These are phyloP conservation scores for Agrilus planipennis DNA, from an alignment of 1,140 invertebrate genomes.

Conservation along the genomic window DNA sequence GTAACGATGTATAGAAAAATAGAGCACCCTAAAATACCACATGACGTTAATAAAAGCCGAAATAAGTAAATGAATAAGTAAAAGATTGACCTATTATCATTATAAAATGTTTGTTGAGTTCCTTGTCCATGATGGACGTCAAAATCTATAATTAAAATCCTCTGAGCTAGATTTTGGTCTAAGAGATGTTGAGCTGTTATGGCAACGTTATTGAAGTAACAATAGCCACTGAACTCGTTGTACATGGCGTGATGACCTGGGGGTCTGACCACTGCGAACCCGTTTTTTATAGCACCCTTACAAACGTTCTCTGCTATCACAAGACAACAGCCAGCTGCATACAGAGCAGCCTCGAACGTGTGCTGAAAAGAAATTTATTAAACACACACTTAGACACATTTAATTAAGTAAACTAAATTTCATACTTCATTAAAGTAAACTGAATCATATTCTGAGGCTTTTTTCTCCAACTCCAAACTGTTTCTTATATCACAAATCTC, in stretches of 20 bases:
- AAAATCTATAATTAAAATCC: constrained; percentile 91
- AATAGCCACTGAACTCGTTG: constrained; percentile 83
- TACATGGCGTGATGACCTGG: constrained; percentile 96
- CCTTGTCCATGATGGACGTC: constrained; percentile 95
- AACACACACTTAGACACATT: constrained; percentile 1
- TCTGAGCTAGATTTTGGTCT: constrained; percentile 41
- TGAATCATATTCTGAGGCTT: constrained; percentile 68
- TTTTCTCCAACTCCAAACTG: constrained; percentile 34
- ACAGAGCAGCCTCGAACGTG: constrained; percentile 63
- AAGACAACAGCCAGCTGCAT: constrained; percentile 69
- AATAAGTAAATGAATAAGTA: constrained; percentile 2
- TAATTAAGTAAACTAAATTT: constrained; percentile 3
- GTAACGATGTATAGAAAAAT: constrained; percentile 96
- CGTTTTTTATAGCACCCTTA: constrained; percentile 62
- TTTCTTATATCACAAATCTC: no score
- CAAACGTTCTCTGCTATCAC: constrained; percentile 66
- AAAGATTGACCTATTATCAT: constrained; percentile 63
- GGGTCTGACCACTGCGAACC: constrained; percentile 73
- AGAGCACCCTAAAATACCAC: constrained; percentile 64
- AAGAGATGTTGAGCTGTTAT: constrained; percentile 76
- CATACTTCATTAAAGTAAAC: constrained; percentile 78
- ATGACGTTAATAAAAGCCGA: not conserved
- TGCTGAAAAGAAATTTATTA: constrained; percentile 42
- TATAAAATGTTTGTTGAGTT: constrained; percentile 90
- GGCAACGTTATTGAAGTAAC: constrained; percentile 95